Percentiles rank a stretch among this genome's conserved stretches.
These are phyloP conservation scores for Conomelus anceps DNA, from an alignment of 2,888 invertebrate species.

Conservation along the genomic window DNA sequence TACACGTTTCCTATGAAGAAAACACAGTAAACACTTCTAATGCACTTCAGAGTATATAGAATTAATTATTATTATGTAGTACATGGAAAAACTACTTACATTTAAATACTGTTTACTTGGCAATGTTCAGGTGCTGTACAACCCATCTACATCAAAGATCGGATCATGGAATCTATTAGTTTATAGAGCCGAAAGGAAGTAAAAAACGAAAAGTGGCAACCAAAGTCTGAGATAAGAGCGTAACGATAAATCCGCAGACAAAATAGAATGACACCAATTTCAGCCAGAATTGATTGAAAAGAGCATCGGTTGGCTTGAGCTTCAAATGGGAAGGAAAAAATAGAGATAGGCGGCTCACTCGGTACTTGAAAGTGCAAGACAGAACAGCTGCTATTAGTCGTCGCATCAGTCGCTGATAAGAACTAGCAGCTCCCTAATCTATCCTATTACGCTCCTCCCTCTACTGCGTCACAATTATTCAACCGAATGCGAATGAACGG, in stretches of 20 bases:
- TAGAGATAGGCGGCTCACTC: background rate
- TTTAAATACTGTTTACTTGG: too few relatives aligned
- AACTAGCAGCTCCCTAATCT: background rate
- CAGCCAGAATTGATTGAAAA: background rate
- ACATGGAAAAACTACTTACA: background rate
- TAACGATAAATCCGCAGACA: background rate
- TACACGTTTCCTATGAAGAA: too few relatives aligned
- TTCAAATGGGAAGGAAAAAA: background rate
- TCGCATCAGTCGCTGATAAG: background rate
- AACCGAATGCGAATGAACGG: background rate
- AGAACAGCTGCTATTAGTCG: background rate
- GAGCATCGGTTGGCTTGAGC: background rate
- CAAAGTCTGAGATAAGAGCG: background rate
- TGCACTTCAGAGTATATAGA: too few relatives aligned
- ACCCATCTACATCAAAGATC: background rate
- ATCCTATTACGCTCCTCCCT: background rate
- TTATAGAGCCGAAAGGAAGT: background rate
- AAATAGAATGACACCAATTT: background rate
- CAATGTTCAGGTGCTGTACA: background rate
- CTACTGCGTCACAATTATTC: background rate
- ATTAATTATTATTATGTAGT: background rate
- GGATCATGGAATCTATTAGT: background rate
- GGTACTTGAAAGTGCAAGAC: background rate
- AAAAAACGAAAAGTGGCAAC: background rate
- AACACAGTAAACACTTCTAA: too few relatives aligned